Percentiles rank a stretch among this genome's conserved stretches.
Conservation (phyloP, 2,113 vertebrate species). For the Notothenia coriiceps region DNA sequence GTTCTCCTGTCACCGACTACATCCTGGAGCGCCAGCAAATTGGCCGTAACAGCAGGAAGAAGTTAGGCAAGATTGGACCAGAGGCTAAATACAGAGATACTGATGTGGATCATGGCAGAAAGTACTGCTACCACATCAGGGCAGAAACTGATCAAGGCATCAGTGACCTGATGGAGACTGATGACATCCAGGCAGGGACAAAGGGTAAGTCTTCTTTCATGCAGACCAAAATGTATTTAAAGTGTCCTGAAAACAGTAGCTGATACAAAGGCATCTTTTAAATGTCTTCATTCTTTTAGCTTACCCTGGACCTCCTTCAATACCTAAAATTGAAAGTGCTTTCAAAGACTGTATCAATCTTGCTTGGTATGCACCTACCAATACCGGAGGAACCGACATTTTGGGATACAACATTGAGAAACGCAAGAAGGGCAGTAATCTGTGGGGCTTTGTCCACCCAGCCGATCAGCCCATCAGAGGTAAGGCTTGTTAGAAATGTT, state of each 20-base stretch:
- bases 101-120: conserved; percentile 86
- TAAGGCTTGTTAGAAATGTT: conserved; percentile 43
- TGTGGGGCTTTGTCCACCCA: conserved; percentile 84
- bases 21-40: conserved; percentile 87
- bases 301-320: conserved; percentile 84
- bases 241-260: neutral
- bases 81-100: conserved; percentile 84
- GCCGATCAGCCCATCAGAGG: conserved; percentile 80
- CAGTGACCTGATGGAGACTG: conserved; percentile 86
- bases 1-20: conserved; percentile 84
- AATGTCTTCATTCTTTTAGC: conserved; percentile 70
- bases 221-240: neutral
- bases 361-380: conserved; percentile 85
- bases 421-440: conserved; percentile 87
- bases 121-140: conserved; percentile 89
- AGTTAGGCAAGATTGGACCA: conserved; percentile 83
- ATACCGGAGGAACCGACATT: conserved; percentile 83
- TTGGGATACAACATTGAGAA: conserved; percentile 89
- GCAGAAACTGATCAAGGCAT: conserved; percentile 84
- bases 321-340: conserved; percentile 84
- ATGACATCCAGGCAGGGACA: conserved; percentile 87
- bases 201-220: conserved; percentile 82
- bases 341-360: conserved; percentile 86
- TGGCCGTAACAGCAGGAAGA: conserved; percentile 87
- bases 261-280: neutral